A percentile compares a stretch with the other conserved stretches of the same genome.
Conservation (phyloP, 2,888 invertebrate species). For the Trisateles emortualis region DNA sequence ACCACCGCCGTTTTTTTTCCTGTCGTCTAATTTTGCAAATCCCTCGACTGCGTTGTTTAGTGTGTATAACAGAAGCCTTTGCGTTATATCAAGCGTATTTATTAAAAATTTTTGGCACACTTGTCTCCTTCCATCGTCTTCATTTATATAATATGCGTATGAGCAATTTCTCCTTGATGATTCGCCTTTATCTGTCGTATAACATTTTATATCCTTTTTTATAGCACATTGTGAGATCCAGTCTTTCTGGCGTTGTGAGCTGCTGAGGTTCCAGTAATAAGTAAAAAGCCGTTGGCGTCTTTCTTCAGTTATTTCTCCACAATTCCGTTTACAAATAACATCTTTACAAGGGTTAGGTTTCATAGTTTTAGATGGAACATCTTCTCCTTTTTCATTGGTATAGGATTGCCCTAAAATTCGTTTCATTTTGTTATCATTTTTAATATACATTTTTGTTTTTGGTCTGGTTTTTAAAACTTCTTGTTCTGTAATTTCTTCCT, state of each 20-base stretch:
- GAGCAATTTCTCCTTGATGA: conserved; percentile 9
- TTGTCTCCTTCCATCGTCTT: conserved; percentile 25
- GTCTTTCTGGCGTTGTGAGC: conserved; percentile 19
- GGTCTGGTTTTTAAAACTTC: no score
- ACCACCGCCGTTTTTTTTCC: conserved; percentile 17
- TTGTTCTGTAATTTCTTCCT: no score
- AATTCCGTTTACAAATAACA: conserved; percentile 19
- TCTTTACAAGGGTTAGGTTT: conserved; percentile 4
- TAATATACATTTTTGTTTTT: no score
- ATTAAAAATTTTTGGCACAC: conserved; percentile 27
- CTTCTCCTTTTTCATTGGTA: conserved; percentile 7
- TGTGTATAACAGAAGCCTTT: conserved; percentile 24
- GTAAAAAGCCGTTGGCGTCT: conserved; percentile 20
- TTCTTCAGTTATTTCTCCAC: conserved; percentile 14
- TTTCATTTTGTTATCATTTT: neutral
- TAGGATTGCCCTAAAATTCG: neutral
- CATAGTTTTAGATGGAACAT: conserved; percentile 5
- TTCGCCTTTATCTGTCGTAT: conserved; percentile 14
- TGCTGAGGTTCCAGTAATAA: conserved; percentile 20
- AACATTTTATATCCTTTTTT: conserved; percentile 8
- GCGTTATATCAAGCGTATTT: conserved; percentile 24
- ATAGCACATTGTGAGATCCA: conserved; percentile 20
- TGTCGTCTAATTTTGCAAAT: conserved; percentile 18
- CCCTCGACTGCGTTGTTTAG: conserved; percentile 6
- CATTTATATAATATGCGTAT: conserved; percentile 26